Evolutionary conservation across 2,113 vertebrate species (phyloP).

Genomic region (Nesoenas mayeri): DNA sequence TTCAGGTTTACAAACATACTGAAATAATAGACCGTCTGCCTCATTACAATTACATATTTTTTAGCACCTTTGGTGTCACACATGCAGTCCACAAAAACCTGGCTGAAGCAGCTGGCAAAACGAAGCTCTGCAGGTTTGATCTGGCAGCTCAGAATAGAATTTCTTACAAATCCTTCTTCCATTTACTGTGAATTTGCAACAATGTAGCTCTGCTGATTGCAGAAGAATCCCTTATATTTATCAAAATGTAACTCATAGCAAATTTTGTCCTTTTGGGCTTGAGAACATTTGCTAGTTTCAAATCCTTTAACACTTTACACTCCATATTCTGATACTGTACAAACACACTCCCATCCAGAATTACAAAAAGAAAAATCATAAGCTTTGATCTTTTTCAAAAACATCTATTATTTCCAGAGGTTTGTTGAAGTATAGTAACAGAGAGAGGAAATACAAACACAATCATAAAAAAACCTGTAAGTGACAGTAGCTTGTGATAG

Average conservation of each 20-base stretch:
- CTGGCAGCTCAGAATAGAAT: background rate
- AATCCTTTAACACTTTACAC: background rate
- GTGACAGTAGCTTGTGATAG: background rate
- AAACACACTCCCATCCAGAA: background rate
- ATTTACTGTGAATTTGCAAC: background rate
- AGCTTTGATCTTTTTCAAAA: background rate
- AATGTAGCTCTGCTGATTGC: background rate
- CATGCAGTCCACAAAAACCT: rapidly evolving
- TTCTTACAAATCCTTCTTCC: background rate
- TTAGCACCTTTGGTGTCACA: background rate
- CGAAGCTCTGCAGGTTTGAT: background rate
- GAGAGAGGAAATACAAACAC: background rate
- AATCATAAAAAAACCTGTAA: background rate
- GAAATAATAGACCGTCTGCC: background rate
- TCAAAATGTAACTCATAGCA: background rate
- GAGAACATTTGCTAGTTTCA: background rate
- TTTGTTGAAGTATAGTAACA: background rate
- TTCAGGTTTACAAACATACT: background rate
- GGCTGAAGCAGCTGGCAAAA: background rate
- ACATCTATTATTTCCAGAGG: background rate
- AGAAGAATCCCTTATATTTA: background rate
- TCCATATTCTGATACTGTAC: background rate
- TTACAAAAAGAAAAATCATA: background rate
- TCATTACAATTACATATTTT: background rate
- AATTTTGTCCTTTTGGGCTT: background rate